Conservation (phyloP, 2,888 invertebrate species). For the Falcaria lacertinaria region DNA sequence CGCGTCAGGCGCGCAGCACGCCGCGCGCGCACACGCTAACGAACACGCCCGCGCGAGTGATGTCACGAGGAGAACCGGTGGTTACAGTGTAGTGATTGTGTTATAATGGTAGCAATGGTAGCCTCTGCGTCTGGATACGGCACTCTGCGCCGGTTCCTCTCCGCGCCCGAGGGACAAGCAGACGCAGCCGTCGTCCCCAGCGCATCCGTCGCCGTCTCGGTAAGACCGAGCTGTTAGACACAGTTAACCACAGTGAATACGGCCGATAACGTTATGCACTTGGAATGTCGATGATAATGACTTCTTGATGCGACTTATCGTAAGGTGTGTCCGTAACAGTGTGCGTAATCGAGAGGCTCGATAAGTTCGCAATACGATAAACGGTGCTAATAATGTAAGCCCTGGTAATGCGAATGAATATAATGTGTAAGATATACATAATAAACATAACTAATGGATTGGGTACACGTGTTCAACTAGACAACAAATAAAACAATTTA, state of each 20-base stretch:
- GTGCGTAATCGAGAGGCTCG: constrained; percentile 24
- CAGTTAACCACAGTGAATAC: constrained; percentile 17
- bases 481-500: constrained; percentile 3
- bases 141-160: constrained; percentile 72
- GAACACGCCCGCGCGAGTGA: constrained; percentile 54
- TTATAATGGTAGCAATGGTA: constrained; percentile 70
- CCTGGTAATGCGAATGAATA: neutral
- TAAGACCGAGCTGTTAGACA: constrained; percentile 35
- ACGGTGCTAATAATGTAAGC: neutral
- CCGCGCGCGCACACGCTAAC: constrained; percentile 44
- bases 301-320: constrained; percentile 33
- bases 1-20: constrained; percentile 62
- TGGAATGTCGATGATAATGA: constrained; percentile 52
- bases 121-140: constrained; percentile 75
- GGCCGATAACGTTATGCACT: constrained; percentile 39
- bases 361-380: constrained; percentile 31
- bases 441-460: neutral
- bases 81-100: constrained; percentile 52
- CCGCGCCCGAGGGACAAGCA: constrained; percentile 66
- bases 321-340: constrained; percentile 35
- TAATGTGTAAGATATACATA: neutral
- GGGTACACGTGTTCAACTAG: neutral
- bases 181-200: constrained; percentile 51
- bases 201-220: constrained; percentile 73
- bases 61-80: constrained; percentile 56